phyloP scores from a whole-genome alignment of 1,140 invertebrate genomes.

The Bombus waltoni region DNA sequence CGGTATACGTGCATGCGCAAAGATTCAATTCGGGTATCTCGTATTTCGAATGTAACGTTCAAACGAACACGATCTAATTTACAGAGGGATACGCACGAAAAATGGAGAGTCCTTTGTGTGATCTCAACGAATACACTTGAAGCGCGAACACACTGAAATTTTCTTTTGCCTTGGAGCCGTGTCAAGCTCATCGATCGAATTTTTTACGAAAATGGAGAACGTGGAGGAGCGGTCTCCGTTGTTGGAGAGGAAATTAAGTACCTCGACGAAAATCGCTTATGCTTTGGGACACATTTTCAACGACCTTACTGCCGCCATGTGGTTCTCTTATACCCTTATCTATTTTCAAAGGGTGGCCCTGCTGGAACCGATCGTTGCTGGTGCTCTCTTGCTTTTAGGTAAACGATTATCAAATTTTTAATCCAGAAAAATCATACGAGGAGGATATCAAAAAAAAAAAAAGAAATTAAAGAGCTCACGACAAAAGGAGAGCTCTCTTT shows the following conservation, averaged over 20 bases:
- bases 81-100: neutral
- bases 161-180: too few species aligned
- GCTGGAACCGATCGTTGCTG: slow-evolving; percentile 89
- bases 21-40: too few species aligned
- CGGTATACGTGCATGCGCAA: too few species aligned
- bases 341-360: slow-evolving; percentile 91
- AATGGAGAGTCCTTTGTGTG: neutral
- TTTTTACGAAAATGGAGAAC: slow-evolving; percentile 38
- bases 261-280: slow-evolving; percentile 86
- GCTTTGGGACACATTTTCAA: slow-evolving; percentile 95
- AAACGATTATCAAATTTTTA: slow-evolving; percentile 21
- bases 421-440: neutral
- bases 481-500: too few species aligned
- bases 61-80: neutral
- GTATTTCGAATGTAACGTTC: neutral
- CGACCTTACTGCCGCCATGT: slow-evolving; percentile 95
- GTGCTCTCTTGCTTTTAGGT: slow-evolving; percentile 90
- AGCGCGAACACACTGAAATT: neutral
- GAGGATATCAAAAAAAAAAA: neutral
- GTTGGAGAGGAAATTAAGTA: slow-evolving; percentile 70
- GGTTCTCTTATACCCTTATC: slow-evolving; percentile 96
- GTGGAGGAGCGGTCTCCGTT: slow-evolving; percentile 67
- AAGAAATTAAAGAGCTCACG: neutral
- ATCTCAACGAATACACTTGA: slow-evolving; percentile 19
- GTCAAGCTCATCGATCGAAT: neutral